These are phyloP conservation scores for Drosophila rufa DNA, from an alignment of 1,140 invertebrate genomes.

Conservation along the genomic window DNA sequence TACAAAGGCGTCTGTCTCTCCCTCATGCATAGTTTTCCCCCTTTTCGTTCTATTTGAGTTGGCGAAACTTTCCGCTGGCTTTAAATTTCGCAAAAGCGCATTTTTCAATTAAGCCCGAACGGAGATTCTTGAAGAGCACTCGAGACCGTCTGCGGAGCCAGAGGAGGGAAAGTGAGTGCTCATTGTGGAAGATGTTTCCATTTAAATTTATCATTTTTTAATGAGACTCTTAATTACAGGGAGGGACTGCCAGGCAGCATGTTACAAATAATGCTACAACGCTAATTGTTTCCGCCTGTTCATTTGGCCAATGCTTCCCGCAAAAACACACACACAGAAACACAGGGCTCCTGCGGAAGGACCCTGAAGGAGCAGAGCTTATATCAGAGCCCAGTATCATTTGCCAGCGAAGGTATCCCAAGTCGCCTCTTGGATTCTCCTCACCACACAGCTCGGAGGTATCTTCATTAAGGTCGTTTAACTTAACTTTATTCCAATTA, in stretches of 20 bases:
- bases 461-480: conserved; percentile 74
- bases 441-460: background rate
- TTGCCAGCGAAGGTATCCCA: conserved; percentile 47
- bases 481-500: conserved; percentile 71
- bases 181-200: conserved; percentile 68
- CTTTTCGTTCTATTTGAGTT: conserved; percentile 30
- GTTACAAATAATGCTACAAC: conserved; percentile 79
- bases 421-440: conserved; percentile 52
- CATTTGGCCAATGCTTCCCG: conserved; percentile 57
- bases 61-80: conserved; percentile 37
- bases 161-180: background rate
- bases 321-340: conserved; percentile 20
- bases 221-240: conserved; percentile 81
- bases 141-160: conserved; percentile 55
- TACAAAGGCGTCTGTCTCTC: conserved; percentile 30
- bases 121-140: conserved; percentile 57
- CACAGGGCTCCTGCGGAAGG: conserved; percentile 12
- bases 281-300: conserved; percentile 83
- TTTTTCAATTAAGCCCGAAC: conserved; percentile 38
- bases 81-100: conserved; percentile 52
- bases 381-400: conserved; percentile 33
- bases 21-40: conserved; percentile 10
- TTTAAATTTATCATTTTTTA: conserved; percentile 84
- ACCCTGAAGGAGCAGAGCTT: conserved; percentile 11
- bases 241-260: conserved; percentile 55